These are phyloP conservation scores for Sinocyclocheilus maitianheensis DNA, from an alignment of 2,113 vertebrate species.

Conservation along the genomic window DNA sequence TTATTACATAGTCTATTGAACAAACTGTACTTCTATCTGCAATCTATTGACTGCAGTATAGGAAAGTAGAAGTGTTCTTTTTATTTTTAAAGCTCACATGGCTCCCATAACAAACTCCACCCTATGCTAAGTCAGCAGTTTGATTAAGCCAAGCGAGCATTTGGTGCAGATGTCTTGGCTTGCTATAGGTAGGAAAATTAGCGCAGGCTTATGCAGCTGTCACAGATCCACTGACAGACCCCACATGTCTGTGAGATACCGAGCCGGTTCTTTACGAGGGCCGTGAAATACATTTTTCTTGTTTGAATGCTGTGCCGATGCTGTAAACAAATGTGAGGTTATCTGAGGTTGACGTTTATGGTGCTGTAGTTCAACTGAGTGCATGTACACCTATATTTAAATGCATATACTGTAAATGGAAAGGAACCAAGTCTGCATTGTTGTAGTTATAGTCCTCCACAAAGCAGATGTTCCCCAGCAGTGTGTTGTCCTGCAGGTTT, in stretches of 20 bases:
- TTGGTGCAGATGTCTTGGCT: slow-evolving; percentile 51
- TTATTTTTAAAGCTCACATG: slow-evolving; percentile 9
- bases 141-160: slow-evolving; percentile 44
- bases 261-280: not conserved
- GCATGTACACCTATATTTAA: not conserved
- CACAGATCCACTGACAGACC: slow-evolving; percentile 14
- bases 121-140: slow-evolving; percentile 37
- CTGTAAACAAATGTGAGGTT: not conserved
- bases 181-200: slow-evolving; percentile 32
- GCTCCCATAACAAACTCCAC: slow-evolving; percentile 3
- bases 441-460: not conserved
- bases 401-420: not conserved
- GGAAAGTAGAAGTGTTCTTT: not conserved
- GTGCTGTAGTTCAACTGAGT: not conserved
- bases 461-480: not conserved
- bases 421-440: not conserved
- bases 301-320: not conserved
- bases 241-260: not conserved
- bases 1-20: not conserved
- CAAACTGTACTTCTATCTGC: not conserved
- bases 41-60: not conserved
- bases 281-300: not conserved
- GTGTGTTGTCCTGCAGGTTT: not conserved
- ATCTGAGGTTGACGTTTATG: slow-evolving; percentile 5
- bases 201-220: slow-evolving; percentile 14